Percentiles rank a stretch among this genome's conserved stretches.
Evolutionary conservation across 1,140 invertebrate genomes (phyloP).

Genomic region (Drosophila equinoxialis): DNA sequence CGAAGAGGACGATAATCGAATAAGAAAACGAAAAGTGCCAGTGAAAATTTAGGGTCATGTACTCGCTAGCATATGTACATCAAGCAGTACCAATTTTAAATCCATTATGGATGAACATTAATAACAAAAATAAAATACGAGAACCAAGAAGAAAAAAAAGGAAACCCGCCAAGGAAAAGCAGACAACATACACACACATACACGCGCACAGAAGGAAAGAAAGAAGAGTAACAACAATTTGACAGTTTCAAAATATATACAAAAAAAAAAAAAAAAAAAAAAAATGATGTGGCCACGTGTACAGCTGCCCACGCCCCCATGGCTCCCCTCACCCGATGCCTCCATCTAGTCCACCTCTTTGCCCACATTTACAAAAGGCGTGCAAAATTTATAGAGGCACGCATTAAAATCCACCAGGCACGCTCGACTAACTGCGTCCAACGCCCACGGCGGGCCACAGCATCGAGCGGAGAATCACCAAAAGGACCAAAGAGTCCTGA

Average conservation of each 20-base stretch:
- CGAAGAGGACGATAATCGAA: neutral
- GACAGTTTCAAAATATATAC: conserved; percentile 53
- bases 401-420: conserved; percentile 74
- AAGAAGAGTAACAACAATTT: conserved; percentile 61
- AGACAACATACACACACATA: neutral
- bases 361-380: conserved; percentile 70
- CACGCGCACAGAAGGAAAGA: neutral
- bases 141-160: conserved; percentile 24
- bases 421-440: conserved; percentile 75
- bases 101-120: conserved; percentile 44
- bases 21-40: no score
- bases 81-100: conserved; percentile 18
- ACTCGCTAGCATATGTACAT: neutral
- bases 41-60: neutral
- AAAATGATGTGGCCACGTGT: conserved; percentile 65
- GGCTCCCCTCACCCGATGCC: neutral
- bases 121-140: conserved; percentile 26
- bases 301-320: conserved; percentile 49
- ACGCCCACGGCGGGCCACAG: conserved; percentile 44
- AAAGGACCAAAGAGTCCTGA: conserved; percentile 39
- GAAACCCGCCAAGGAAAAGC: conserved; percentile 24
- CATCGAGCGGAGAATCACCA: no score
- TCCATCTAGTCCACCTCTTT: neutral
- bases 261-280: no score
- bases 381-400: conserved; percentile 80